These are phyloP conservation scores for Zaprionus tsacasi DNA, from an alignment of 1,140 invertebrate genomes.

Conservation along the genomic window DNA sequence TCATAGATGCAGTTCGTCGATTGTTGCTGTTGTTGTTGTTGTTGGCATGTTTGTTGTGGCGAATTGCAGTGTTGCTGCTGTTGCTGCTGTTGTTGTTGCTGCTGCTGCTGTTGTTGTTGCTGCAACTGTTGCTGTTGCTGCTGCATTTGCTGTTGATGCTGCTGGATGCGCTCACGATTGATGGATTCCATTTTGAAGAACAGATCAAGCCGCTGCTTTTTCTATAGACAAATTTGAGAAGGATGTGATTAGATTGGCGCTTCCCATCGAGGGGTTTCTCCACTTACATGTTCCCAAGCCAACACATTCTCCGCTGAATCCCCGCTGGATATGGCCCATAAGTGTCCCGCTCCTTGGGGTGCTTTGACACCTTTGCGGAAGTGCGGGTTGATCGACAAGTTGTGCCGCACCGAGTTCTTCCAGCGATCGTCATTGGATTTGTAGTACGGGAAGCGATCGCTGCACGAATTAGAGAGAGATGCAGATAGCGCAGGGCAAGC, in stretches of 20 bases:
- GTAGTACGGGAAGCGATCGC: conserved; percentile 93
- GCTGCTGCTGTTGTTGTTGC: conserved; percentile 53
- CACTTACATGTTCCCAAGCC: conserved; percentile 84
- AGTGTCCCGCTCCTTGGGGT: conserved; percentile 92
- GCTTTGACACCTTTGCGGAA: conserved; percentile 94
- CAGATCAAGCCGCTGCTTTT: conserved; percentile 83
- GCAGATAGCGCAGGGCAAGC: not conserved
- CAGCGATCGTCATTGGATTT: conserved; percentile 94
- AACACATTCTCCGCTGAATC: conserved; percentile 84
- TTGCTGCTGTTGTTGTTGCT: conserved; percentile 45
- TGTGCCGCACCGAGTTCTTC: conserved; percentile 95
- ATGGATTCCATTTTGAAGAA: conserved; percentile 84
- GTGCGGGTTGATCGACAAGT: conserved; percentile 94
- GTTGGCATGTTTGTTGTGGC: conserved; percentile 32
- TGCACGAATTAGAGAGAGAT: conserved; percentile 83
- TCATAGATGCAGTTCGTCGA: conserved; percentile 62
- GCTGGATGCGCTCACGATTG: conserved; percentile 74
- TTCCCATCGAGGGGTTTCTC: not conserved
- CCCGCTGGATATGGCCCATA: conserved; percentile 91
- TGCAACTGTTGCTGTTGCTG: conserved; percentile 56
- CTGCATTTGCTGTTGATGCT: conserved; percentile 73
- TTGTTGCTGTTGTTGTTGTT: conserved; percentile 16
- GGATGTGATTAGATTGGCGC: not conserved
- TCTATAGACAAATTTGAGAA: conserved; percentile 48
- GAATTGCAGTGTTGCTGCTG: conserved; percentile 42